Base-by-base conservation (phyloP, 2,113 vertebrate species). In the Pseudolaguvia tuberculata region DNA sequence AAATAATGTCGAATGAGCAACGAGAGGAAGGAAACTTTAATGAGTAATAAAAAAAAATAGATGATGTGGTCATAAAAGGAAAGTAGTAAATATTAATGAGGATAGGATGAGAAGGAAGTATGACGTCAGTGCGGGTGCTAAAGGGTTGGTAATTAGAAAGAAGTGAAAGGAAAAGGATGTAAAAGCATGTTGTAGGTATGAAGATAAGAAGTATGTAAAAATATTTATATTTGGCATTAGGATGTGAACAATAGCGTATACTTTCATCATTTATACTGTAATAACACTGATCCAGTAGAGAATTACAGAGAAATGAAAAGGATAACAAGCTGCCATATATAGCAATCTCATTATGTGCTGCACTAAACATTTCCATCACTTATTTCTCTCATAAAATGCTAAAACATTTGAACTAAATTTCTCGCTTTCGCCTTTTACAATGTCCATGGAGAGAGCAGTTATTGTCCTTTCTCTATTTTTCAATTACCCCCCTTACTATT, bases 61-160 rank as follows among this genome's bases (percentile, higher is more conserved):
- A 75, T 65, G 17, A 72, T 57, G 39, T 31, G 72, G 58, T 77
- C 10, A 29, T 70, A 70, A 21, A 59, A 59, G 29, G 57, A 76
- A 58, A 42, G 17, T 53, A n/a, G n/a, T 50, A 39, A 59, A 70
- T 8, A 63, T 39, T 69, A 58, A 55, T 74, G 23, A 62, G 59
- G 27, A 79, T 29, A 55, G 52, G 47, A 67, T 75, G 59, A 68
- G 71, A 48, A 51, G 76, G 77, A 45, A 82, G 47, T 70, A 29
- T 72, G 31, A 70, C 17, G 12, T 79, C 71, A 79, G 53, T 13
- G 56, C 84, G 75, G 79, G 81, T 42, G 55, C 51, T 53, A 76
- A 71, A 6, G 39, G 51, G 62, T 82, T 69, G 55, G 35, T 76
- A 55, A 18, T 52, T 47, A 65, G 56, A 73, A 77, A 48, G 74